Percentiles rank a stretch among this genome's conserved stretches.
Evolutionary conservation across 2,888 invertebrate species (phyloP).

Genomic region (Cryptocephalus moraei): DNA sequence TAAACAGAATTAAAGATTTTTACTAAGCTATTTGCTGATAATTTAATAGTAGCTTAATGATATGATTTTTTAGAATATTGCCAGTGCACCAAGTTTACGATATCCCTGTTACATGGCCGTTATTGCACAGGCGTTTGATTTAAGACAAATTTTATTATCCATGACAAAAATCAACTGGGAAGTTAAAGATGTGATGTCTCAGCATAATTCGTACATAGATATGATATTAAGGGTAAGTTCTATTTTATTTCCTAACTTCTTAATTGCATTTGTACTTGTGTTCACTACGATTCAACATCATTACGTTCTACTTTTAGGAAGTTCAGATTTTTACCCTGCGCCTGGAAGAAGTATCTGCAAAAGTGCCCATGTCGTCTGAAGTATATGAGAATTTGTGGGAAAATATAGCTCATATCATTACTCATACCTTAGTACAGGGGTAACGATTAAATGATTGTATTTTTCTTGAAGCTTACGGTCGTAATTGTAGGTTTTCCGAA

Average conservation of each 20-base stretch:
- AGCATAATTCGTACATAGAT: constrained; percentile 86
- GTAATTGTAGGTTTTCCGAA: constrained; percentile 57
- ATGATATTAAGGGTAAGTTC: constrained; percentile 52
- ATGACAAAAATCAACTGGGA: constrained; percentile 95
- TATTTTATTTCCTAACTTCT: not conserved
- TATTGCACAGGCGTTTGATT: constrained; percentile 68
- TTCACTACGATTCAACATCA: too few relatives aligned
- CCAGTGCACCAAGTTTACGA: constrained; percentile 62
- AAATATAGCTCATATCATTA: constrained; percentile 74
- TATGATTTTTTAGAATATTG: constrained; percentile 45
- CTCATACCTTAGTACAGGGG: constrained; percentile 89
- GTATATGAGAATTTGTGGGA: constrained; percentile 73
- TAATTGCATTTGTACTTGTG: not conserved
- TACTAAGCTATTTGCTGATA: too few relatives aligned
- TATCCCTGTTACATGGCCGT: constrained; percentile 83
- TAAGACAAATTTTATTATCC: constrained; percentile 61
- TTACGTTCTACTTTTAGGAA: constrained; percentile 40
- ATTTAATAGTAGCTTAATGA: too few relatives aligned
- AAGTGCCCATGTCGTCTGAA: constrained; percentile 60
- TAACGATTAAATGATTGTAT: constrained; percentile 29
- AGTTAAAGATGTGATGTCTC: constrained; percentile 87
- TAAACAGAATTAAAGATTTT: too few relatives aligned
- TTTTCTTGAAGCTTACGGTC: not conserved
- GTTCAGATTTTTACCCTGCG: constrained; percentile 70
- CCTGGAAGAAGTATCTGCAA: constrained; percentile 59